Percentiles rank a stretch among this genome's conserved stretches.
These are phyloP conservation scores for Scartelaos histophorus DNA, from an alignment of 2,113 vertebrate species.

Conservation along the genomic window DNA sequence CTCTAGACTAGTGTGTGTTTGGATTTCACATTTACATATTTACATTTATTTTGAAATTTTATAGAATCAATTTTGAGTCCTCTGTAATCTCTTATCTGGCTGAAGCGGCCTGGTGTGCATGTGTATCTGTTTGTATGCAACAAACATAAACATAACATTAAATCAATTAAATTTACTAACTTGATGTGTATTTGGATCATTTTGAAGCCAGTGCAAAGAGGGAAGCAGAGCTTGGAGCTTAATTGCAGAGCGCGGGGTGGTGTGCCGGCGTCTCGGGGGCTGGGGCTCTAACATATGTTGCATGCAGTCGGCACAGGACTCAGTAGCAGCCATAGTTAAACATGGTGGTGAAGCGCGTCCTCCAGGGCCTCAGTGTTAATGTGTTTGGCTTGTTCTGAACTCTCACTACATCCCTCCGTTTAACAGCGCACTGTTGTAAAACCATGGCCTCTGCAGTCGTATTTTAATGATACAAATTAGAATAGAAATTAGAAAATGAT, in stretches of 20 bases:
- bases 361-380: constrained; percentile 67
- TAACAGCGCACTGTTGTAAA: constrained; percentile 9
- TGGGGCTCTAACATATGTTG: constrained; percentile 64
- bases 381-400: constrained; percentile 67
- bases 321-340: constrained; percentile 61
- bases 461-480: constrained; percentile 36
- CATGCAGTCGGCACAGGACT: constrained; percentile 53
- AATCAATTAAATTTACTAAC: constrained; percentile 61
- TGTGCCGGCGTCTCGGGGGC: constrained; percentile 52
- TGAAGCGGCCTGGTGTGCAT: constrained; percentile 20
- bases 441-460: constrained; percentile 4
- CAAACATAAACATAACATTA: constrained; percentile 53
- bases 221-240: constrained; percentile 60
- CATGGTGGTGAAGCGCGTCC: constrained; percentile 63
- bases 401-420: constrained; percentile 48
- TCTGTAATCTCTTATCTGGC: constrained; percentile 16
- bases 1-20: neutral
- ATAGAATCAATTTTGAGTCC: constrained; percentile 28
- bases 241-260: constrained; percentile 57
- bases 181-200: constrained; percentile 56
- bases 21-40: constrained; percentile 22
- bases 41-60: constrained; percentile 37
- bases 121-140: constrained; percentile 23
- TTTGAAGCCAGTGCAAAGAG: constrained; percentile 59
- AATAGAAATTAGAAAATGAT: constrained; percentile 22